These are phyloP conservation scores for Asarcornis scutulata DNA, from an alignment of 2,113 vertebrate species.

Conservation along the genomic window DNA sequence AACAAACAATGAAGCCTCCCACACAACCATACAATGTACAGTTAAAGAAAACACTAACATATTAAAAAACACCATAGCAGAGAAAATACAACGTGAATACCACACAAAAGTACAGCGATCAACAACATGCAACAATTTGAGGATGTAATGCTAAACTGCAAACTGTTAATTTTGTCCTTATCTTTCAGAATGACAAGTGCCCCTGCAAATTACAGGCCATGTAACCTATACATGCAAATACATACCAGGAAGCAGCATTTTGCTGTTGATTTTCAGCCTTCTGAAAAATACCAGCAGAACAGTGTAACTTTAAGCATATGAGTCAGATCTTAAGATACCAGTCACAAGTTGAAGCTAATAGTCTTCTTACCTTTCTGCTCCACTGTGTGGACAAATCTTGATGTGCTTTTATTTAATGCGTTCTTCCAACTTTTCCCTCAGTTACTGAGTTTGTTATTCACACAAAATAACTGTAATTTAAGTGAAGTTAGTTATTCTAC, in stretches of 20 bases:
- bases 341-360: not conserved
- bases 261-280: not conserved
- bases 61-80: not conserved
- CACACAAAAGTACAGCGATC: fast-evolving
- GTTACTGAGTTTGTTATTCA: not conserved
- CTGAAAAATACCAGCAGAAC: not conserved
- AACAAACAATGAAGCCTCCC: not conserved
- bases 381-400: fast-evolving
- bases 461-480: too few species aligned
- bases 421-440: not conserved
- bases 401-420: not conserved
- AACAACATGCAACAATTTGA: not conserved
- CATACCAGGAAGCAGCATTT: not conserved
- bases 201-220: too few species aligned
- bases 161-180: not conserved
- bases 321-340: not conserved
- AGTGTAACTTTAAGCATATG: fast-evolving
- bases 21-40: too few species aligned
- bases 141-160: not conserved
- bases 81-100: not conserved
- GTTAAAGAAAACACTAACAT: not conserved
- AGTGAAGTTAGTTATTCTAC: not conserved
- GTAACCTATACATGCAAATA: fast-evolving
- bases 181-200: not conserved
- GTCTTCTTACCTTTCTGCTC: not conserved